Conservation (phyloP, 2,888 invertebrate genomes). For the Plebejus argus region DNA sequence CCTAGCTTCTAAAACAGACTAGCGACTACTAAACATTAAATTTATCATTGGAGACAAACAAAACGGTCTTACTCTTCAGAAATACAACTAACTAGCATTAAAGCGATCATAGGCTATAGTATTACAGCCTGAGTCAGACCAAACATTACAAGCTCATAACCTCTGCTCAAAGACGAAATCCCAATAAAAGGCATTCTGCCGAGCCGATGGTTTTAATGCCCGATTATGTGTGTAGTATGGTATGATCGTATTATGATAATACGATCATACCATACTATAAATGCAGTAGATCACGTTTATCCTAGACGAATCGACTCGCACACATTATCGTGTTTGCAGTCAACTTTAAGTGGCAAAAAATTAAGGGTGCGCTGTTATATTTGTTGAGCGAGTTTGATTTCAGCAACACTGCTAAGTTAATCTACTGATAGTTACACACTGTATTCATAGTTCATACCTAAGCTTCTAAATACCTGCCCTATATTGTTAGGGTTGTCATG, state of each 20-base stretch:
- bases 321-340: not conserved
- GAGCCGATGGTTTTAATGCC: slow-evolving; percentile 19
- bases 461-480: not conserved
- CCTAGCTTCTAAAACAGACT: too few species aligned
- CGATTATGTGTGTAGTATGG: slow-evolving; percentile 17
- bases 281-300: too few species aligned
- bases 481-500: not conserved
- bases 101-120: not conserved
- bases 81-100: not conserved
- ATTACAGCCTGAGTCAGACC: not conserved
- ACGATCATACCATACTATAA: not conserved
- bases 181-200: slow-evolving; percentile 23
- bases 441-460: too few species aligned
- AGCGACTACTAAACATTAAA: too few species aligned
- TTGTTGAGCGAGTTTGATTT: too few species aligned
- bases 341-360: not conserved
- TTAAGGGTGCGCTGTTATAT: not conserved
- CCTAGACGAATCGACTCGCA: not conserved
- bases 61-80: not conserved
- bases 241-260: too few species aligned
- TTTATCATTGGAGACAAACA: not conserved
- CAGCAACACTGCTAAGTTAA: too few species aligned
- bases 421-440: too few species aligned
- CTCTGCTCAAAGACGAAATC: slow-evolving; percentile 22
- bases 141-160: slow-evolving; percentile 16